phyloP scores from a whole-genome alignment of 2,113 vertebrate genomes.

The Coturnix japonica region DNA sequence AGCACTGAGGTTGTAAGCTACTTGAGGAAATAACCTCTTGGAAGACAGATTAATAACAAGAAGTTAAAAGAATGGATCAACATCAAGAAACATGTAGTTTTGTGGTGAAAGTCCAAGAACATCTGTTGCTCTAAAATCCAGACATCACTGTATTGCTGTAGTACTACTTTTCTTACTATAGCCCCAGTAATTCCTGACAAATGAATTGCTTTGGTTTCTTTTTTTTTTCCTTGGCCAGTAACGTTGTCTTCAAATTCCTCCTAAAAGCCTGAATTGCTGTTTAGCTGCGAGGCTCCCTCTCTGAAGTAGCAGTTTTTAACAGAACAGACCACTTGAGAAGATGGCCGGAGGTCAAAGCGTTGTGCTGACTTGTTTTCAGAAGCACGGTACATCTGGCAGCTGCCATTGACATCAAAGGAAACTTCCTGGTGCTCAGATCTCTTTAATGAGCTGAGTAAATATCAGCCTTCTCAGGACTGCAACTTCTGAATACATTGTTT shows the following conservation, averaged over 20 bases:
- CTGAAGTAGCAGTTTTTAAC: neutral
- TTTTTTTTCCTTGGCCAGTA: neutral
- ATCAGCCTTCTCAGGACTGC: neutral
- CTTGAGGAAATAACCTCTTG: neutral
- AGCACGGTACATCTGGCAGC: neutral
- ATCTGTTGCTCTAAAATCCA: neutral
- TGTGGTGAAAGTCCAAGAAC: neutral
- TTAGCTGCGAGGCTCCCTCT: neutral
- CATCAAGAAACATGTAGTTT: constrained; percentile 11
- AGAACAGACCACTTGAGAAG: neutral
- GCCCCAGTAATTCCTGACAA: neutral
- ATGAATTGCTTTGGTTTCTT: neutral
- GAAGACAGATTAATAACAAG: neutral
- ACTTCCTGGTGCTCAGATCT: neutral
- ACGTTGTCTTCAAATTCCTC: neutral
- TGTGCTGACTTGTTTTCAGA: neutral
- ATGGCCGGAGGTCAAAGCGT: neutral
- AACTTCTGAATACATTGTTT: neutral
- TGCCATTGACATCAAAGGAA: neutral
- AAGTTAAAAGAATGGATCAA: neutral
- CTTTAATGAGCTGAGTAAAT: neutral
- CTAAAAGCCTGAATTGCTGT: neutral
- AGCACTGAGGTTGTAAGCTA: neutral
- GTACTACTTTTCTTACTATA: neutral
- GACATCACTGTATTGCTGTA: neutral